Evolutionary conservation across 1,140 invertebrate genomes (phyloP), one percentile per base, ranked within the genome.

Genomic region (Penaeus chinensis): DNA sequence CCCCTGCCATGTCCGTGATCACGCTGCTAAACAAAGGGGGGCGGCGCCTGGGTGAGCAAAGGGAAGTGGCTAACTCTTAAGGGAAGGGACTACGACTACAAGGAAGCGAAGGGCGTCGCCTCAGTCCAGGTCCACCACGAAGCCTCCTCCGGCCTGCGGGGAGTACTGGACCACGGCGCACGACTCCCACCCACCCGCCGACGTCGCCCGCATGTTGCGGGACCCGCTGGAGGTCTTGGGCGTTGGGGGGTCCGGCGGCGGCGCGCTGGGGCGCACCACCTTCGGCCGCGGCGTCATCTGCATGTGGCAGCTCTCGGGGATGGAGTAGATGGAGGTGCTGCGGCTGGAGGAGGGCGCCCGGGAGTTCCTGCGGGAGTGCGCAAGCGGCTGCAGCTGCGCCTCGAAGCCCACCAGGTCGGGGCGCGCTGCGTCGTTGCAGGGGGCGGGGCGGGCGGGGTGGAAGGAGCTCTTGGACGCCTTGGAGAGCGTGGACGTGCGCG

Each of bases 131-230:
- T 83, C 86, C 18, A 83, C 69, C 13, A 87, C 80, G 61, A 87
- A 87, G 4, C 80, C 86, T 3, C 86, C 86, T 0, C 80, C 86
- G n/a, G 22, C 80, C 42, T 87, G 86, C 22, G 24, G 8, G 11
- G 85, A 81, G 54, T 87, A 87, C 80, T 87, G 80, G 18, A 87
- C 77, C 37, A 87, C 71, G 32, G 86, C 80, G 54, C 86, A 87
- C 66, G 86, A 82, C 71, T 87, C 71, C 86, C 86, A 83, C 1
- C 80, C 86, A 20, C 86, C 86, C 24, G 81, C 80, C 20, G 86
- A 24, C 37, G 65, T 20, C 10, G 69, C 62, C 22, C 86, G 60
- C 13, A 78, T 65, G 54, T n/a, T 81, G 84, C 66, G 61, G 62
- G 62, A 16, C 16, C 22, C 16, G 47, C n/a, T 74, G 11, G 71